A percentile compares a stretch with the other conserved stretches of the same genome.
Evolutionary conservation across 2,113 vertebrate genomes (phyloP).

Genomic region (Gavialis gangeticus): DNA sequence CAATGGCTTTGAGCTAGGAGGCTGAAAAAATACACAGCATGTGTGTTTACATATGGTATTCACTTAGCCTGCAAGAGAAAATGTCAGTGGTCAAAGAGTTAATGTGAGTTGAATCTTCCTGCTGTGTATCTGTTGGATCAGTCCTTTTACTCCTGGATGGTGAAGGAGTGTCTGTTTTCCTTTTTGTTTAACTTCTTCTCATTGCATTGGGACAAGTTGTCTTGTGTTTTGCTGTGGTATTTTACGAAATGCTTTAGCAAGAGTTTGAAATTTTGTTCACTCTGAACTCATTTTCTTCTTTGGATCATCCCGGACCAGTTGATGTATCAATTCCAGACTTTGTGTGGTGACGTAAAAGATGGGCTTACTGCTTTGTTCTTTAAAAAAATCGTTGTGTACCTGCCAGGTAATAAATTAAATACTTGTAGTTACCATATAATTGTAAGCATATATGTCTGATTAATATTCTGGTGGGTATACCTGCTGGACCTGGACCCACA

Average conservation of each 20-base stretch:
- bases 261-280: neutral
- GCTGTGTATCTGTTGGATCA: constrained; percentile 16
- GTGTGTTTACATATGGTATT: neutral
- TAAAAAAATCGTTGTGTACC: neutral
- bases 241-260: neutral
- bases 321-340: neutral
- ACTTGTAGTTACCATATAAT: neutral
- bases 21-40: neutral
- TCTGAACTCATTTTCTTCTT: neutral
- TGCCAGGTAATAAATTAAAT: neutral
- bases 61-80: neutral
- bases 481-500: neutral
- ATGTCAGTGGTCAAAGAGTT: neutral
- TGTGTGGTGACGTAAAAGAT: neutral
- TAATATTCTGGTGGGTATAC: neutral
- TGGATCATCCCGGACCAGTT: neutral
- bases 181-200: constrained; percentile 23
- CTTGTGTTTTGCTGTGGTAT: neutral
- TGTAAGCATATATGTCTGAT: neutral
- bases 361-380: neutral
- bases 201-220: neutral
- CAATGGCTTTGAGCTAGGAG: neutral
- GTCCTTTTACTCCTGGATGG: neutral
- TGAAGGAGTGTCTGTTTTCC: constrained; percentile 1
- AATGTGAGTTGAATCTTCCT: neutral